Base-by-base conservation (phyloP, 2,113 vertebrate genomes). In the Ovis canadensis region DNA sequence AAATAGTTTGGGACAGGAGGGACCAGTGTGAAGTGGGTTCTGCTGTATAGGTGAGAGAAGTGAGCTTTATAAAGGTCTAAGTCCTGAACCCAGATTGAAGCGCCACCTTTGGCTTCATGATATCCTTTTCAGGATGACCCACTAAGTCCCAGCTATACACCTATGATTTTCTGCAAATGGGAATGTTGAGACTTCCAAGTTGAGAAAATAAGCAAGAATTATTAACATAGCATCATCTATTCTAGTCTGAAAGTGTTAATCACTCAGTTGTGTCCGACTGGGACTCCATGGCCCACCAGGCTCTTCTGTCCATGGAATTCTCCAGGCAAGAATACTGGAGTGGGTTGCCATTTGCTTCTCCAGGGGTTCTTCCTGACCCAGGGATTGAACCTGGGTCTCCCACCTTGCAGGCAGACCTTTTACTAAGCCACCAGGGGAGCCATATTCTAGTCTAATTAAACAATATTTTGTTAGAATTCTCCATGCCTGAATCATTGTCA, bases 181-280 rank as follows among this genome's bases (percentile, higher is more conserved):
- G 12, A 90, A 77, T 29, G 27, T 0, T 48, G 25, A 67, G 19
- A 11, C 27, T 67, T 60, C 5, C 27, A 82, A 74, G 0, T 19
- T 74, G 14, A 82, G 78, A 9, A n/a, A 31, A 81, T 55, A 43
- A 59, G 31, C 33, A 92, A 71, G 15, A 64, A 5, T 31, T 7
- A 11, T 85, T 90, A 89, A 90, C 7, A 92, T n/a, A 21, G 2
- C 13, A 31, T 90, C 14, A 71, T 71, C 9, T 62, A 12, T 21
- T 95, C 15, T 77, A 78, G n/a, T 71, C 64, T 71, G 64, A 71
- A 36, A 71, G 23, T 71, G n/a, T 23, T 71, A 36, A 23, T 36
- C n/a, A 36, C n/a, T 71, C n/a, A 71, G 19, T 71, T 0, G 0
- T 21, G 5, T 36, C 1, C 1, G 0, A 21, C 17, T 71, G 64